A percentile compares a stretch with the other conserved stretches of the same genome.
These are phyloP conservation scores for Oryzias celebensis DNA, from an alignment of 2,113 vertebrate species.

Conservation along the genomic window DNA sequence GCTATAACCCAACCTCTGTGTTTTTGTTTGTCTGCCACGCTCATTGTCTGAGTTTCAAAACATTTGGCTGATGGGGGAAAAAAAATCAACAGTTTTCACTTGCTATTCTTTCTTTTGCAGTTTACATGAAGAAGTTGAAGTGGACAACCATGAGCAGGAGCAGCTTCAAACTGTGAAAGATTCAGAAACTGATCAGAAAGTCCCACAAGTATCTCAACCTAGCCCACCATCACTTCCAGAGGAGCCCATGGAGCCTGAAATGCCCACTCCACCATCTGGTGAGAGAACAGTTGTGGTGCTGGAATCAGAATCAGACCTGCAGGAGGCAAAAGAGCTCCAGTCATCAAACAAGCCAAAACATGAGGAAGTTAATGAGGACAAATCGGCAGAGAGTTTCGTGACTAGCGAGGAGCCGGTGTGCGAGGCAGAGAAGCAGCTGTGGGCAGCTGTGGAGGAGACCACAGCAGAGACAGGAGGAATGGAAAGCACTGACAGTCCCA, in stretches of 20 bases:
- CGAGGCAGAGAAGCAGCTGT: conserved; percentile 57
- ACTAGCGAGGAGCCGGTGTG: conserved; percentile 38
- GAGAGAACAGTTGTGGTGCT: background rate
- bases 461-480: conserved; percentile 23
- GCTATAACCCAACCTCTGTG: conserved; percentile 5
- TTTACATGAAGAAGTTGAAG: conserved; percentile 28
- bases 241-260: conserved; percentile 46
- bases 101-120: conserved; percentile 37
- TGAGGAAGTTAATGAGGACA: conserved; percentile 24
- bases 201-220: conserved; percentile 22
- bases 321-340: conserved; percentile 5
- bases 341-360: conserved; percentile 49
- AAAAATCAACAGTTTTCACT: conserved; percentile 21
- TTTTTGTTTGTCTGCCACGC: conserved; percentile 4
- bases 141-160: background rate
- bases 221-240: conserved; percentile 26
- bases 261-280: conserved; percentile 11
- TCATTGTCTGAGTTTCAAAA: conserved; percentile 1
- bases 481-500: conserved; percentile 19
- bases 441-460: conserved; percentile 66
- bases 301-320: conserved; percentile 1
- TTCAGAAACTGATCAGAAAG: conserved; percentile 10
- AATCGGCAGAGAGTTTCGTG: conserved; percentile 17
- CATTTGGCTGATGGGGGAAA: background rate
- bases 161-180: conserved; percentile 18